Evolutionary conservation across 2,888 invertebrate species (phyloP).

Genomic region (Rhingia rostrata): DNA sequence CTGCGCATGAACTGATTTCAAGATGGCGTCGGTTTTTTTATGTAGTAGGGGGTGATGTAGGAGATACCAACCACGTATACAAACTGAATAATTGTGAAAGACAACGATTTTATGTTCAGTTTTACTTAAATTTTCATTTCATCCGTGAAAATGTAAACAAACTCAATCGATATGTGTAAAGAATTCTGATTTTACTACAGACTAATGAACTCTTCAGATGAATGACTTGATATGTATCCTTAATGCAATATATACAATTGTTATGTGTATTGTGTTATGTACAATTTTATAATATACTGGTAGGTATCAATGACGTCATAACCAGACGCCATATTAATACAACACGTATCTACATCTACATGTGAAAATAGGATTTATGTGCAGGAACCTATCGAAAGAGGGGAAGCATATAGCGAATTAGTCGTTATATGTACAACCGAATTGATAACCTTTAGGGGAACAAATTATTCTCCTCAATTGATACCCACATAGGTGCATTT

Average conservation of each 20-base stretch:
- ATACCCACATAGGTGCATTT: not conserved
- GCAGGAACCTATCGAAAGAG: conserved; percentile 41
- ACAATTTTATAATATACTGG: too few species aligned
- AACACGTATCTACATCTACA: not conserved
- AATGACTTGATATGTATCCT: not conserved
- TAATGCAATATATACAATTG: not conserved
- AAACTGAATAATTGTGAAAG: too few species aligned
- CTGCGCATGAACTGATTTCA: conserved; percentile 44
- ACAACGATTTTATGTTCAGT: not conserved
- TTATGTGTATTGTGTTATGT: conserved; percentile 5
- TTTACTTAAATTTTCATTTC: not conserved
- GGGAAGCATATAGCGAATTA: conserved; percentile 29
- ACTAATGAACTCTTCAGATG: not conserved
- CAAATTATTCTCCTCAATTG: not conserved
- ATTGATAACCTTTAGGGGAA: not conserved
- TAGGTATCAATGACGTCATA: conserved; percentile 69
- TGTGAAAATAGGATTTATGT: not conserved
- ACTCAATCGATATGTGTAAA: not conserved
- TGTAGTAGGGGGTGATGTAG: conserved; percentile 18
- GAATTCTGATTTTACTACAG: not conserved
- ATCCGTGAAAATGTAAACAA: conserved; percentile 51
- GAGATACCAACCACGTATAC: not conserved
- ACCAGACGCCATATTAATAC: conserved; percentile 51
- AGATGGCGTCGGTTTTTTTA: conserved; percentile 37
- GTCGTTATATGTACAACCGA: not conserved